Percentiles rank a stretch among this genome's conserved stretches.
phyloP scores from a whole-genome alignment of 2,888 invertebrate species.

The Shargacucullia verbasci region DNA sequence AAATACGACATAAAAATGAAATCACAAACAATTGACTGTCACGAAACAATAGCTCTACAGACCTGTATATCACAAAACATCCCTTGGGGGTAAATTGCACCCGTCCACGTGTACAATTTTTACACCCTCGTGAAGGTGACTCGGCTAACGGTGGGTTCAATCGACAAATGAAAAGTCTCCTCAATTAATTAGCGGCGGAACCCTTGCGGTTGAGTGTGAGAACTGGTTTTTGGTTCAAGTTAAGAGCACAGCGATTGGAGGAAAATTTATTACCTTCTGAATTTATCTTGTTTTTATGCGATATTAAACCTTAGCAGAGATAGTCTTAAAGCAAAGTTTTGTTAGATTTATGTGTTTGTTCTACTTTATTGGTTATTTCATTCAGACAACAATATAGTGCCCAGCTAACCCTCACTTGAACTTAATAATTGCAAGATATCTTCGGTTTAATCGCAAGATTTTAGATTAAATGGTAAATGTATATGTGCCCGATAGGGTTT shows the following conservation, averaged over 20 bases:
- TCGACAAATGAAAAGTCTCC: constrained; percentile 80
- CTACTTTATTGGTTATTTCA: too few species aligned
- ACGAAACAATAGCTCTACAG: not conserved
- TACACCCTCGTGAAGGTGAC: constrained; percentile 58
- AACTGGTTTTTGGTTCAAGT: constrained; percentile 53
- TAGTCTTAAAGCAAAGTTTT: too few species aligned
- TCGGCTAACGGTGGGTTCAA: constrained; percentile 59
- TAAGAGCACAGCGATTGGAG: not conserved
- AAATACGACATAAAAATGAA: constrained; percentile 2
- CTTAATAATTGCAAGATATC: too few species aligned
- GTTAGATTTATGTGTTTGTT: too few species aligned
- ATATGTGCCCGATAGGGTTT: too few species aligned
- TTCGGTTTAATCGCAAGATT: too few species aligned
- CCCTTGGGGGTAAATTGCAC: constrained; percentile 42
- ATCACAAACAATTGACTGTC: not conserved
- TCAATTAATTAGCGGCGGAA: constrained; percentile 78
- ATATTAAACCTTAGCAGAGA: too few species aligned
- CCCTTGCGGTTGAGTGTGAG: constrained; percentile 74
- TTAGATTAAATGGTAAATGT: too few species aligned
- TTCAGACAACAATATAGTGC: too few species aligned
- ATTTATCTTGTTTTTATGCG: too few species aligned
- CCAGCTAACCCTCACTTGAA: too few species aligned
- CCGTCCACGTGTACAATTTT: constrained; percentile 56
- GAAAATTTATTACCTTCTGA: too few species aligned
- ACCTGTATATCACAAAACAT: constrained; percentile 13